Evolutionary conservation across 2,888 invertebrate species (phyloP), one percentile per base, ranked within the genome.

Genomic region (Noctua pronuba): DNA sequence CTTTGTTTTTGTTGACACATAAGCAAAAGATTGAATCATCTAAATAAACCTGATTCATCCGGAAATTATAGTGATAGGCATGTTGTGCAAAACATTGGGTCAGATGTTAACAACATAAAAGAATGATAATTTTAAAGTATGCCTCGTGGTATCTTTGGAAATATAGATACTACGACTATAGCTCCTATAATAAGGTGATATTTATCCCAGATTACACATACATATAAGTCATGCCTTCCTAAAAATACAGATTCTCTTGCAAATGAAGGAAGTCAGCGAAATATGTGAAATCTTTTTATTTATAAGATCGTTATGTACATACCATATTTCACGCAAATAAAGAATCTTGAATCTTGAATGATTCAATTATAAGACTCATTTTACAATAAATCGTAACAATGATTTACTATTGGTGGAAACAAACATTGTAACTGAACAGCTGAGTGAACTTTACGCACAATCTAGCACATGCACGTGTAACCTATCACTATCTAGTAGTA

Each of bases 381-480:
- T 41, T 65, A 28, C 41, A 41, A 18, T 28, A n/a, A 65, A 41
- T 41, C n/a, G 65, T 28, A 65, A 18, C 8, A 41, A 65, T n/a
- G 8, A 41, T 65, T 24, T 18, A 41, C 18, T 28, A 65, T 65
- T 41, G 8, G 24, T 65, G n/a, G n/a, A 41, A 73, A 41, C 21
- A 35, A 28, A 75, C 73, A 79, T 64, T 83, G 73, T 84, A 83
- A 58, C 60, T 38, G 41, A 58, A 77, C 83, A 83, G 79, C 65
- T 75, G 65, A 38, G 46, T 76, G 72, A 77, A 77, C 84, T 73
- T 76, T 67, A 69, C 41, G 55, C 31, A 68, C 66, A 64, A 62
- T 77, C 64, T 69, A 62, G 65, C 10, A 31, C 73, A 75, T n/a
- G 60, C 84, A 85, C 84, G 84, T 85, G 84, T 78, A 81, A 71